phyloP scores from a whole-genome alignment of 2,888 invertebrate species.

The Eristalis arbustorum region DNA sequence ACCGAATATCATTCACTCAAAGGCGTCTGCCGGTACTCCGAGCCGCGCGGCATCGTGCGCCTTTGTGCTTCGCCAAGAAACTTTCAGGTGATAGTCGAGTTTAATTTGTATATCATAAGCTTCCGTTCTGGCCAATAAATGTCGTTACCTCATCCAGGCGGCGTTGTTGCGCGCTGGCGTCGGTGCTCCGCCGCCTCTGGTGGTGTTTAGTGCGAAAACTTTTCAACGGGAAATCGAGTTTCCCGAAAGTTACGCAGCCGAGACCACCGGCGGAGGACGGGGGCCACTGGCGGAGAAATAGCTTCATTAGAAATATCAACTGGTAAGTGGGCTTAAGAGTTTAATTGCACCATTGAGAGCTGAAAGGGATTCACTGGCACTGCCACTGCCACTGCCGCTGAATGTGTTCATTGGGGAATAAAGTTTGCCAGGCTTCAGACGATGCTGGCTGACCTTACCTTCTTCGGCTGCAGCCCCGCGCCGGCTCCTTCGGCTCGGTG shows the following conservation, averaged over 20 bases:
- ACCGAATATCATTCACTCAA: conserved; percentile 39
- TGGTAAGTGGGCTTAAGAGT: conserved; percentile 69
- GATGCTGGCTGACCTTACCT: not conserved
- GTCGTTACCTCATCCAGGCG: conserved; percentile 36
- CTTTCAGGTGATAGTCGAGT: conserved; percentile 65
- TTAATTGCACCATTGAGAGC: conserved; percentile 67
- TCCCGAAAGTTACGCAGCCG: conserved; percentile 34
- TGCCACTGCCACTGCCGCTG: conserved; percentile 17
- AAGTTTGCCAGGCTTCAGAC: conserved; percentile 1
- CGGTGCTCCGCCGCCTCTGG: not conserved
- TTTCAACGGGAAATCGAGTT: conserved; percentile 53
- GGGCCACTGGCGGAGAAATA: not conserved
- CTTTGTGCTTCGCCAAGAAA: conserved; percentile 32
- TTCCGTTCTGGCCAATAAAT: conserved; percentile 64
- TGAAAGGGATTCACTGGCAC: conserved; percentile 36
- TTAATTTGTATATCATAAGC: conserved; percentile 65
- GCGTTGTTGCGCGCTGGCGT: not conserved
- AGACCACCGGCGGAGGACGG: not conserved
- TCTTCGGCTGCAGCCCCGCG: not conserved
- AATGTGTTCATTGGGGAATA: conserved; percentile 2
- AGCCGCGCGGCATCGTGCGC: not conserved
- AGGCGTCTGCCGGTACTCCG: conserved; percentile 5
- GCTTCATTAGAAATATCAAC: conserved; percentile 69
- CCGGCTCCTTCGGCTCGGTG: not conserved
- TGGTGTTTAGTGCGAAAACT: conserved; percentile 61